Evolutionary conservation across 2,888 invertebrate genomes (phyloP).

Genomic region (Stenotaenia linearis): DNA sequence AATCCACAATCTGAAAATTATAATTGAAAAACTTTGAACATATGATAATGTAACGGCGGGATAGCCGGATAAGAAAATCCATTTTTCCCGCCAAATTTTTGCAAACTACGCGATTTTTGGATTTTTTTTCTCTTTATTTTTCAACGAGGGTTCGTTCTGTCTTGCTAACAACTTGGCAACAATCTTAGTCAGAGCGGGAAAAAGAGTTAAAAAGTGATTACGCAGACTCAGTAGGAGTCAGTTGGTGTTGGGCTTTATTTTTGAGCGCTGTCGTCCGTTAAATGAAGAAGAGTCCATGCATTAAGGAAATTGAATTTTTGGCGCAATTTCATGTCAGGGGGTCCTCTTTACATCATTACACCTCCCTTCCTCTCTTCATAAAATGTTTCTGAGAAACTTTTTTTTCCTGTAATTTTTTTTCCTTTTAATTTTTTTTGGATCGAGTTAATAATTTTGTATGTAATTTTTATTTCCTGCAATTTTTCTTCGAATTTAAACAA

Average conservation of each 20-base stretch:
- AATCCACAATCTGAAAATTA: conserved; percentile 32
- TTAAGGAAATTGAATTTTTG: conserved; percentile 22
- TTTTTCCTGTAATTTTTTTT: background rate
- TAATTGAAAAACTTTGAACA: conserved; percentile 34
- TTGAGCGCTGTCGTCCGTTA: conserved; percentile 17
- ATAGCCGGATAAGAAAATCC: conserved; percentile 15
- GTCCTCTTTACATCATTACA: conserved; percentile 5
- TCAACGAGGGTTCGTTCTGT: background rate
- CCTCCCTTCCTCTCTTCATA: conserved; percentile 6
- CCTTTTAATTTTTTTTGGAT: background rate
- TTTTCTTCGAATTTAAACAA: background rate
- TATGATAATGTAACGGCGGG: conserved; percentile 32
- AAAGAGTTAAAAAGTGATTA: conserved; percentile 22
- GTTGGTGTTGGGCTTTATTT: background rate
- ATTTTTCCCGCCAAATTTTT: conserved; percentile 28
- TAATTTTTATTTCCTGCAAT: background rate
- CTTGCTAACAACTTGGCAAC: conserved; percentile 7
- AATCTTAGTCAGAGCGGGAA: background rate
- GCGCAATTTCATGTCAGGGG: conserved; percentile 24
- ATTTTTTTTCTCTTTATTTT: background rate
- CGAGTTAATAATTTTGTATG: background rate
- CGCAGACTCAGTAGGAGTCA: conserved; percentile 2
- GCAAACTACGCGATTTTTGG: background rate
- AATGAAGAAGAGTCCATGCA: conserved; percentile 26
- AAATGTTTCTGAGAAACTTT: background rate